Base-by-base conservation (phyloP, 2,797 vertebrate species). In the Momotus momota region DNA sequence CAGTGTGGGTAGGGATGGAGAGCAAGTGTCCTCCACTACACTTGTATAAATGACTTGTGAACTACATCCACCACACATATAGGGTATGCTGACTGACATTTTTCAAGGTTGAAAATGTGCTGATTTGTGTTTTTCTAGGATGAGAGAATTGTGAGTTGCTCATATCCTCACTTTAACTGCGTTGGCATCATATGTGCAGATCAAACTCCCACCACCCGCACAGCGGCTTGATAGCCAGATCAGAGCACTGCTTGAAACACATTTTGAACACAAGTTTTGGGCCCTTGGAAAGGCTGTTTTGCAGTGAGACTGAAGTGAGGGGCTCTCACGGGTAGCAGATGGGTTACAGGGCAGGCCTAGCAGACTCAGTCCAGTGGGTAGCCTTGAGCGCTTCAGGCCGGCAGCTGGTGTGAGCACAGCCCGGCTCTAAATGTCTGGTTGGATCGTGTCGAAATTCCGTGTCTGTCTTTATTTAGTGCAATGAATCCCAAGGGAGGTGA, bases 401-500 rank as follows among this genome's bases (percentile, higher is more conserved):
- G 40, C 43, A 41, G 45, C 74, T 38, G 29, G 49, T 1, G 3
- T 45, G 66, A 88, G 55, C 88, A 52, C 31, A 38, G 46, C 70
- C 55, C 0, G 2, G 65, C 70, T 81, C 61, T 13, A 20, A 51
- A 10, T 0, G 38, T 66, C 79, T 43, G 45, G 3, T 8, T 25
- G 73, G 81, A 73, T 27, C 14, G 0, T 86, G 83, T 95, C 73
- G 95, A 96, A 96, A 97, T 93, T 78, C 74, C 33, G 10, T 21
- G 20, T 38, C 91, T 95, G 94, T 46, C 84, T 93, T 74, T 93
- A 62, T 88, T 92, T 40, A 92, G 66, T 31, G 64, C 43, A 31
- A 4, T 2, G 23, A 64, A 60, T 83, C 94, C 90, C 33, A 7
- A 43, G 75, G 88, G 92, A 94, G 82, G 46, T 96, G 95, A 97